Conservation (phyloP, 1,140 invertebrate species). For the Drosophila biarmipes region DNA sequence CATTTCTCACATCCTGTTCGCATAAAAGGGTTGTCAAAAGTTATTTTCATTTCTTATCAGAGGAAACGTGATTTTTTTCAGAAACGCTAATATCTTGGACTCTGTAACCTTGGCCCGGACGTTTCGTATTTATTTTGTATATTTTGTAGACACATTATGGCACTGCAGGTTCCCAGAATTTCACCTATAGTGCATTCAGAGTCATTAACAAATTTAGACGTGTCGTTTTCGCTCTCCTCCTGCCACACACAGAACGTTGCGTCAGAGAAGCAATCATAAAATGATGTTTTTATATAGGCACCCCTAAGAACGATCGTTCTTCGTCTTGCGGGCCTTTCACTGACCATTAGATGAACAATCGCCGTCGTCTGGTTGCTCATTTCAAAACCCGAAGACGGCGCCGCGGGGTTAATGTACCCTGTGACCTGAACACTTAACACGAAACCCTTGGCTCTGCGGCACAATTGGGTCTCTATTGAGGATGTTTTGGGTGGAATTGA, state of each 20-base stretch:
- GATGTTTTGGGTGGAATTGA: neutral
- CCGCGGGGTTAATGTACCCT: conserved; percentile 71
- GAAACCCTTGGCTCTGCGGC: conserved; percentile 22
- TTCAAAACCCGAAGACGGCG: conserved; percentile 41
- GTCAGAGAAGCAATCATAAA: conserved; percentile 36
- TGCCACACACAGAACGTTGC: conserved; percentile 28
- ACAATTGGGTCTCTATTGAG: conserved; percentile 7
- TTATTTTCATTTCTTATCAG: neutral
- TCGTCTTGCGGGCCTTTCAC: conserved; percentile 19
- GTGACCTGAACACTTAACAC: conserved; percentile 12
- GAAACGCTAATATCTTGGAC: neutral
- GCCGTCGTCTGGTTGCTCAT: conserved; percentile 42
- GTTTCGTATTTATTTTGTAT: conserved; percentile 6
- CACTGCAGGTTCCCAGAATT: conserved; percentile 23
- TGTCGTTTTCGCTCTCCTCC: conserved; percentile 1
- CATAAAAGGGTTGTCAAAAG: neutral
- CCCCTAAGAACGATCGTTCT: conserved; percentile 8
- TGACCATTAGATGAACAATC: conserved; percentile 37
- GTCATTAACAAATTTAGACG: conserved; percentile 27
- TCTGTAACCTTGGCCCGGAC: neutral
- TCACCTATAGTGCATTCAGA: conserved; percentile 4
- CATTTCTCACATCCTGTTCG: neutral
- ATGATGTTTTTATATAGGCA: conserved; percentile 28
- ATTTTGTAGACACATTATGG: conserved; percentile 5
- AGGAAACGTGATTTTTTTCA: neutral